Evolutionary conservation across 2,797 vertebrate species (phyloP), one percentile per base, ranked within the genome.

Genomic region (Propithecus deckenii): DNA sequence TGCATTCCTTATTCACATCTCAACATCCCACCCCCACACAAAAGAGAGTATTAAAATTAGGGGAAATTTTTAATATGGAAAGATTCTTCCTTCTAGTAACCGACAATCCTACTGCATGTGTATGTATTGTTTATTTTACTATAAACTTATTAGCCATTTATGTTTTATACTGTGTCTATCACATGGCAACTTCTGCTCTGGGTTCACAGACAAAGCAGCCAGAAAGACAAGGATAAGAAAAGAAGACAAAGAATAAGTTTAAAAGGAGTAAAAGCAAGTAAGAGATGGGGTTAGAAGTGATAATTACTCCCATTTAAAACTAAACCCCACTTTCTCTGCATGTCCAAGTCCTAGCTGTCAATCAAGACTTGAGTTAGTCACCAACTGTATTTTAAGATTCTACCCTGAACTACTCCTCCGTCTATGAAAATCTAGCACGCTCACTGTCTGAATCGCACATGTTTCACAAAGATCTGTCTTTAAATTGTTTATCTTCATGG

Each of bases 91-190:
- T 90, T 84, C 69, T 89, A 55, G 48, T 84, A 88, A 76, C 30
- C 25, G n/a, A 69, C 28, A 95, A 20, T 76, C 28, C 43, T 87
- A 94, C 7, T 79, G 35, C 76, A 80, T 84, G 28, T 63, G 30
- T 28, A 55, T 57, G 5, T 32, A 48, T 17, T 74, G 46, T 71
- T 84, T 46, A 72, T 57, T 80, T 91, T 86, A 90, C 46, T 75
- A 94, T 46, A 86, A 84, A 94, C 25, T 63, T 63, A 92, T 32
- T 67, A 94, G 41, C 59, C 86, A 69, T 79, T 59, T 83, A 52
- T 57, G 86, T 86, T 88, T 95, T 74, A 69, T 59, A 79, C 15
- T 72, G 55, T 71, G 79, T 91, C 22, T 43, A 57, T 74, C 72
- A 93, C 13, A 67, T n/a, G 41, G 57, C 65, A 87, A 95, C 23